Evolutionary conservation across 2,888 invertebrate species (phyloP), one percentile per base, ranked within the genome.

Genomic region (Osedax frankpressi): DNA sequence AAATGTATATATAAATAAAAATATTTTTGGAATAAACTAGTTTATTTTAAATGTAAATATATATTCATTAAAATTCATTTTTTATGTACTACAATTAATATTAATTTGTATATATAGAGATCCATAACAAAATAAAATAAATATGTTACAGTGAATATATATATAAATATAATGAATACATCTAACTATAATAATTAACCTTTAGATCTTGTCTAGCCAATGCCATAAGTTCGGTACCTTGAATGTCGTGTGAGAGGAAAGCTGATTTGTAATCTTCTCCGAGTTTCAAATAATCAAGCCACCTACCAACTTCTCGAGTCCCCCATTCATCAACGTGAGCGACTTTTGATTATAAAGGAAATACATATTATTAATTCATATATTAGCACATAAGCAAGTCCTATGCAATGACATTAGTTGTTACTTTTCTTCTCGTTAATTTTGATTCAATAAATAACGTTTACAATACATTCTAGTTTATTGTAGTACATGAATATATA

Each of bases 241-340:
- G 89, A 80, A 96, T 91, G 85, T 96, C 95, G 83, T 96, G 92
- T 74, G 89, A 89, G 26, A 90, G 88, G 83, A 96, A 96, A 75
- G 90, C 90, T n/a, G 93, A 93, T 2, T 89, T 88, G 84, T 96
- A 96, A 19, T 44, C 44, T 82, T 96, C 94, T 0, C 89, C 89
- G 19, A 97, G 88, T 75, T 93, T 92, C 76, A 96, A 87, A 0
- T 90, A 89, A 78, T 92, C 92, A 77, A 97, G 86, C 95, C 96
- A 97, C 6, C 88, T 87, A 73, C 91, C 91, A 1, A 96, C 94
- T 82, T 96, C 94, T 73, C 90, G 89, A 6, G 91, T 89, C 30
- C 91, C 90, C 96, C 96, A 96, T 71, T 83, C 82, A 28, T 83
- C 78, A 83, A 88, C 78, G 70, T 79, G 78, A 72, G 78, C 79